Evolutionary conservation across 92 coral and sea anemone genomes (phyloP), one percentile per base, ranked within the genome.

Genomic region (Palythoa grandis): DNA sequence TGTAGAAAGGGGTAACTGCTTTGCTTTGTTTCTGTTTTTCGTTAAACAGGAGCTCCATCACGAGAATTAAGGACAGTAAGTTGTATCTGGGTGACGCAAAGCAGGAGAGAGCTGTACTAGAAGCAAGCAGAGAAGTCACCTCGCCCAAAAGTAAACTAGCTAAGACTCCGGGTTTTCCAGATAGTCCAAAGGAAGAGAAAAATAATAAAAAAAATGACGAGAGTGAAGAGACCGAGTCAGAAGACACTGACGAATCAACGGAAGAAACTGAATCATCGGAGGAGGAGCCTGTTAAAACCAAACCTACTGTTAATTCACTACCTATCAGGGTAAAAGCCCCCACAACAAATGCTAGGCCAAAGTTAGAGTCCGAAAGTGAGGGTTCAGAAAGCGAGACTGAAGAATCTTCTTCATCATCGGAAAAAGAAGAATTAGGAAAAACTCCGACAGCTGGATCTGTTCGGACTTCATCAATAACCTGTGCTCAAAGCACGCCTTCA

Each of bases 11-110:
- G 69, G 50, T 65, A 74, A 56, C 20, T 39, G 61, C 3, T 76
- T 56, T 76, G 48, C 53, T 54, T 56, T 24, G 43, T 52, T 92
- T 87, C 70, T 85, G 78, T 88, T 76, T 77, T 85, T 22, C 29
- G 15, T 67, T 12, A 84, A 88, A 52, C 84, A 96, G 99, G 94
- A 92, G 97, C 86, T 96, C 99, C 60, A 96, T 96, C 88, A 96
- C 99, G 72, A 92, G 99, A 77, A 96, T 96, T 69, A 96, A 96
- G 88, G 99, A 96, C 87, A 97, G 92, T 67, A 93, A 95, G 82
- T 80, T 96, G 65, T 95, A 92, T 86, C 92, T 92, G 88, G 91
- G 92, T 43, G 99, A 96, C 86, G 95, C 95, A 74, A 91, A 88
- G 74, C 95, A 96, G 84, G 99, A 96, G 76, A 90, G 98, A 29